Base-by-base conservation (phyloP, 1,140 invertebrate species). In the Leptinotarsa defecta region DNA sequence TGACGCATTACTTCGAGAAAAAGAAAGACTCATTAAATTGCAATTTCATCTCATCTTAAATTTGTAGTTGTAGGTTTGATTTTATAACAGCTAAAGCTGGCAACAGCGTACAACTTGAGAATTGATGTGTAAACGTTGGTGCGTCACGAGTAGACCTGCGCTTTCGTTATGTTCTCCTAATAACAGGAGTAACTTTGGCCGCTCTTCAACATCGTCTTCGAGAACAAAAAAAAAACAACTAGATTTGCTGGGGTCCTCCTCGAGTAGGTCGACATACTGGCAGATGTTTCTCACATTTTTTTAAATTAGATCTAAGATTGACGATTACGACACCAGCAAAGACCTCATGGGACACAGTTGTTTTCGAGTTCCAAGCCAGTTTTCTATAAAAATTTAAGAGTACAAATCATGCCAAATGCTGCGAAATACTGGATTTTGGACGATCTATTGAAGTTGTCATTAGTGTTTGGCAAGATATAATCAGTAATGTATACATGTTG, bases 171-270 rank as follows among this genome's bases (percentile, higher is more conserved):
- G 75, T 71, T 77, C 75, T 75, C 77, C 77, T 79, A 71, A 43
- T 79, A 79, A 24, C 73, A 71, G 72, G 77, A 78, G 77, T 69
- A 77, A 71, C 62, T 62, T 70, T 73, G 75, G 19, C 61, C 73
- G 48, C 61, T 77, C 73, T 77, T 78, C 61, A 62, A 68, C 67
- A 20, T 15, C 67, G 34, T 76, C 69, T 48, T 62, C 72, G 52
- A 57, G 52, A 57, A 13, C 15, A 17, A 57, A 57, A 57, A 57
- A 57, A 57, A 57, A 57, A 57, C 11, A 43, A 43, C 34, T 43
- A 11, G 34, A 43, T 11, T 11, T 43, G 34, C 11, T 43, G 34
- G 34, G 34, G 34, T 43, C 8, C 8, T 11, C 34, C 34, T 43
- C 34, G 34, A 43, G 34, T 43, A 43, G 34, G 34, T 43, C 34